Percentiles rank a stretch among this genome's conserved stretches.
phyloP scores from a whole-genome alignment of 2,797 vertebrate genomes.

The Pseudochromis fuscus region DNA sequence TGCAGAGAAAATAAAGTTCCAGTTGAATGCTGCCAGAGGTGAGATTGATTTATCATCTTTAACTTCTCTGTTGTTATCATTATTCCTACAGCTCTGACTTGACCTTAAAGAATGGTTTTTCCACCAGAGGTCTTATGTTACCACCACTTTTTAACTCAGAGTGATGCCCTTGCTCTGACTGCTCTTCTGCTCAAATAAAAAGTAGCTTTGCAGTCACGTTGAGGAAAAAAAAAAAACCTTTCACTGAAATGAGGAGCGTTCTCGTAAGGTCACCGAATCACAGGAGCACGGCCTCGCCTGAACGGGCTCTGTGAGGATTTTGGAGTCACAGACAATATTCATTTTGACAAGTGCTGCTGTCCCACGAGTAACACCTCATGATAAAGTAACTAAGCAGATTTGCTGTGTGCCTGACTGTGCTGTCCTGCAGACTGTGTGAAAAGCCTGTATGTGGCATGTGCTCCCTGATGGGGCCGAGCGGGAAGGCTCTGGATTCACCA shows the following conservation, averaged over 20 bases:
- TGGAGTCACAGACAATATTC: slow-evolving; percentile 71
- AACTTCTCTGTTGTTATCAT: too few species aligned
- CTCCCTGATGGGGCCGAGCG: slow-evolving; percentile 70
- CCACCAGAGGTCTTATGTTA: too few species aligned
- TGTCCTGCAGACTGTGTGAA: slow-evolving; percentile 77
- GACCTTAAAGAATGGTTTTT: too few species aligned
- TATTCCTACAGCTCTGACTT: too few species aligned
- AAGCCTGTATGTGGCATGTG: slow-evolving; percentile 77
- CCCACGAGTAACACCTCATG: slow-evolving; percentile 77
- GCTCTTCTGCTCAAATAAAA: slow-evolving; percentile 48
- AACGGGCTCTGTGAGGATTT: slow-evolving; percentile 51
- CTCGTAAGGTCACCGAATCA: slow-evolving; percentile 75
- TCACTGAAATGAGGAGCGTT: slow-evolving; percentile 67
- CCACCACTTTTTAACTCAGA: too few species aligned
- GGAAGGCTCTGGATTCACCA: slow-evolving; percentile 62
- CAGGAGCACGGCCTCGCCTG: slow-evolving; percentile 43
- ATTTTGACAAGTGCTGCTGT: slow-evolving; percentile 76
- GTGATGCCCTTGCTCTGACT: too few species aligned
- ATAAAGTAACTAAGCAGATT: slow-evolving; percentile 81
- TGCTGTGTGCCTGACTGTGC: slow-evolving; percentile 74
- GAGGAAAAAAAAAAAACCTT: slow-evolving; percentile 58
- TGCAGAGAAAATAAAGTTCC: too few species aligned
- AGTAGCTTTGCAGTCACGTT: slow-evolving; percentile 50
- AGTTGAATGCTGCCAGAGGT: too few species aligned
- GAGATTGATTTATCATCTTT: too few species aligned